These are phyloP conservation scores for Herpetotheres cachinnans DNA, from an alignment of 2,113 vertebrate species.

Conservation along the genomic window DNA sequence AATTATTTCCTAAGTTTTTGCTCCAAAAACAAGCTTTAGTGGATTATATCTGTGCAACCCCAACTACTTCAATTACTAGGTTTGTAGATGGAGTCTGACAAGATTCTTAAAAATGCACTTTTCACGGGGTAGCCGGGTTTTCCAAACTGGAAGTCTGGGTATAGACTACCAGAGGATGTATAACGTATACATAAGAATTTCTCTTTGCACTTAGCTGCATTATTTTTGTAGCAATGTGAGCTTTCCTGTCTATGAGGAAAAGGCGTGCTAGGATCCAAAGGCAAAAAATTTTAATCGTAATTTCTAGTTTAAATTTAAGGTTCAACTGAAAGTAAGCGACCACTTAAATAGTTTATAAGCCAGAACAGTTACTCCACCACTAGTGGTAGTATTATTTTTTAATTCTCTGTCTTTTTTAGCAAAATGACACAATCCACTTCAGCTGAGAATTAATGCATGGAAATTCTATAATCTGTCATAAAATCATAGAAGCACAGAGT, in stretches of 20 bases:
- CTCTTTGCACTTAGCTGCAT: not conserved
- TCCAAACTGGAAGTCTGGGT: not conserved
- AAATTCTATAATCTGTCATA: not conserved
- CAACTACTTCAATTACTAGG: not conserved
- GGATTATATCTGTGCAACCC: not conserved
- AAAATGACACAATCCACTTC: not conserved
- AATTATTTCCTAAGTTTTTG: not conserved
- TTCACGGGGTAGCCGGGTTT: not conserved
- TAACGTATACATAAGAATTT: not conserved
- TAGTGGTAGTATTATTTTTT: not conserved
- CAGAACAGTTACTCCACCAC: not conserved
- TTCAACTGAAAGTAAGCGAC: rapidly evolving
- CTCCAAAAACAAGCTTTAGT: not conserved
- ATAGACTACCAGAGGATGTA: not conserved
- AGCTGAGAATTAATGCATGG: not conserved
- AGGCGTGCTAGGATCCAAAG: not conserved
- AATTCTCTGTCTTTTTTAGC: not conserved
- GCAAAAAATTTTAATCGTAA: not conserved
- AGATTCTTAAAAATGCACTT: not conserved
- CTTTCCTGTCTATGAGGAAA: not conserved
- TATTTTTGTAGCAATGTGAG: not conserved
- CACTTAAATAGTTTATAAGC: not conserved
- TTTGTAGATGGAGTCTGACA: not conserved
- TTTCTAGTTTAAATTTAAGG: not conserved
- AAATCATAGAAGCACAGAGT: not conserved